Evolutionary conservation across 2,113 vertebrate species (phyloP).

Genomic region (Ailurus styani): DNA sequence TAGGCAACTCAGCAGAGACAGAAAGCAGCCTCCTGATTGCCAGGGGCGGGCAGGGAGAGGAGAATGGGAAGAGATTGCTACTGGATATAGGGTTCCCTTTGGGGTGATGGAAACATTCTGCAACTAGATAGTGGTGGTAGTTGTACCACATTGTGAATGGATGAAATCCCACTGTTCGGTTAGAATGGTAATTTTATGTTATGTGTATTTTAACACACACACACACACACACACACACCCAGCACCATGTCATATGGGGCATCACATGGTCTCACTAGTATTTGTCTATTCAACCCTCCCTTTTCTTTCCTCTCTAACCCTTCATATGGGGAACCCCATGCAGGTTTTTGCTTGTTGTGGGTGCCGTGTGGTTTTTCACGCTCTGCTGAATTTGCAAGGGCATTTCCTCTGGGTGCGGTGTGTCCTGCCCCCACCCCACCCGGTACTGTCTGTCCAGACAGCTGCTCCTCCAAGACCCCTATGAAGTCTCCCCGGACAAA

Average conservation of each 20-base stretch:
- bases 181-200: neutral
- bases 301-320: neutral
- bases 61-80: neutral
- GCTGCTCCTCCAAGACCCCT: neutral
- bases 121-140: neutral
- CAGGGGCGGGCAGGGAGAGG: neutral
- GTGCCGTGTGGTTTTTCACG: rapidly evolving
- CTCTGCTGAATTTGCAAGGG: rapidly evolving
- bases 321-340: neutral
- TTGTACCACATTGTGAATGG: neutral
- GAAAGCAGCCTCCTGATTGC: neutral
- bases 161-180: neutral
- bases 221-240: neutral
- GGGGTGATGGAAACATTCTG: neutral
- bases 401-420: neutral
- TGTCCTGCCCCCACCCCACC: no score
- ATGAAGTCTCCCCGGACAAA: neutral
- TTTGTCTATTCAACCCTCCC: neutral
- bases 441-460: neutral
- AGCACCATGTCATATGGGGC: neutral
- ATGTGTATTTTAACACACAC: neutral
- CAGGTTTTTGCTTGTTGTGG: rapidly evolving
- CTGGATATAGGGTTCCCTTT: neutral
- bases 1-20: neutral
- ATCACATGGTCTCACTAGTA: no score